Evolutionary conservation across 2,797 vertebrate genomes (phyloP), one percentile per base, ranked within the genome.

Genomic region (Lithobates sylvaticus): DNA sequence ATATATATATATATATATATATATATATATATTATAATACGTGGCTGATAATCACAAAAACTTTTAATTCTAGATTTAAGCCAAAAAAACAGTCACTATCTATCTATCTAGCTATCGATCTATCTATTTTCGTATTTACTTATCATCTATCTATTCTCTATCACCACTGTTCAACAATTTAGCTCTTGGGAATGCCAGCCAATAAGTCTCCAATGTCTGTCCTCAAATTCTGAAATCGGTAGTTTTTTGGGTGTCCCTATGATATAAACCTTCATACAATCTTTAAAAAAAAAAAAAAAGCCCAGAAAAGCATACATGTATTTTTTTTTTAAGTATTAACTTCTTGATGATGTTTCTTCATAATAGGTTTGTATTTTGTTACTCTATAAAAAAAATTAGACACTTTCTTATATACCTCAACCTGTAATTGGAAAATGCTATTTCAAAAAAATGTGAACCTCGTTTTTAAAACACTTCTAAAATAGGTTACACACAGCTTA

Each of bases 401-500:
- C 91, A 91, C 91, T 92, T 91, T 88, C 92, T 92, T 92, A 92
- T 92, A 92, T 90, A 90, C 91, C 94, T 93, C 92, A 93, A 91
- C 78, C 90, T 90, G 89, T 91, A 93, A 94, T 91, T 90, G 92
- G 90, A 92, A 94, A 94, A 94, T 89, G 92, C 90, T 77, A 32
- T 91, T 89, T 92, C 92, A 90, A 93, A 92, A 92, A 67, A 93
- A 91, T 92, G 92, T 92, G 92, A 93, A 93, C 91, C 94, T 94
- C 93, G 94, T 95, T 94, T 61, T 95, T 93, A 93, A 93, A 94
- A 92, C 93, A 93, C 93, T 95, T 94, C 92, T 95, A 94, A 95
- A 94, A 95, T 95, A 94, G 95, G 94, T 95, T 94, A 91, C 95
- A 95, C 94, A 94, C 94, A 93, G 95, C 94, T 95, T 95, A 95